A percentile compares a stretch with the other conserved stretches of the same genome.
Evolutionary conservation across 2,797 vertebrate species (phyloP).

Genomic region (Rhodeus uyekii): DNA sequence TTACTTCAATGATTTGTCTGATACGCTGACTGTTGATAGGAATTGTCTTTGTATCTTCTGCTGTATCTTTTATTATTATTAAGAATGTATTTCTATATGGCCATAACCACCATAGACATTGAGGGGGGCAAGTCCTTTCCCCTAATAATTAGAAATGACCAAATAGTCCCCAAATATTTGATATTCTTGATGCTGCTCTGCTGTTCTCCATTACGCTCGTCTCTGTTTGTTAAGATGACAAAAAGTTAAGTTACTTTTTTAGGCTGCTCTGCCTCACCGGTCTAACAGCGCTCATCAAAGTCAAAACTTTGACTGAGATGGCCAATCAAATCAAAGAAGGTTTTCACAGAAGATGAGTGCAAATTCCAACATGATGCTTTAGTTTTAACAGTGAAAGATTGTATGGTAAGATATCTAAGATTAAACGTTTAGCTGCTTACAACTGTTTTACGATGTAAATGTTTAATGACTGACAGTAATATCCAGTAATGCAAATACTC

Average conservation of each 20-base stretch:
- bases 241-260: neutral
- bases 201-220: neutral
- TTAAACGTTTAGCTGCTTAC: neutral
- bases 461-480: neutral
- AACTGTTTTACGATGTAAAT: neutral
- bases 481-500: neutral
- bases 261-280: neutral
- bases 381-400: neutral
- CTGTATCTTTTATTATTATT: neutral
- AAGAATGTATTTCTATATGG: neutral
- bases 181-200: neutral
- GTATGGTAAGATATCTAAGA: neutral
- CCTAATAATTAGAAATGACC: neutral
- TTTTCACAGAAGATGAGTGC: neutral
- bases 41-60: neutral
- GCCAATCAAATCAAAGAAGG: neutral
- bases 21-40: conserved; percentile 11
- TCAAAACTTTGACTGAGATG: neutral
- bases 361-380: neutral
- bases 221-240: neutral
- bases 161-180: neutral
- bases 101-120: neutral
- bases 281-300: neutral
- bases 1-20: conserved; percentile 22
- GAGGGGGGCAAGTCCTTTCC: no score